Base-by-base conservation (phyloP, 2,888 invertebrate species). In the Coronaproctus castanopsis region DNA sequence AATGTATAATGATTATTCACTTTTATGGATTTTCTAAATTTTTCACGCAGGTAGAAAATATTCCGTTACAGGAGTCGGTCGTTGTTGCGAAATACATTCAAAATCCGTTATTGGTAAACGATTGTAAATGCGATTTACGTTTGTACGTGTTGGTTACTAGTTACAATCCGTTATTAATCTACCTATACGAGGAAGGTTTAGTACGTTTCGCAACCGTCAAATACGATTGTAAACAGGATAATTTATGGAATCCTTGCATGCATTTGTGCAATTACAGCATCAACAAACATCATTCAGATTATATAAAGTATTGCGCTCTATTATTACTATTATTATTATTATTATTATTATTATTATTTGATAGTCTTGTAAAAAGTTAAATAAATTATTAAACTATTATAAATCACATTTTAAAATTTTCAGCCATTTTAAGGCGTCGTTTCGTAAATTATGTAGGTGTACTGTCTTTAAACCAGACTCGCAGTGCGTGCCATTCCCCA, bases 231-330 rank as follows among this genome's bases (percentile, higher is more conserved):
- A 87, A 85, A 66, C 85, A 88, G 66, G 90, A 91, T 70, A 92
- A 91, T 68, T 78, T 97, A 18, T 93, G 90, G 83, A 92, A 90
- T 73, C 90, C 87, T 0, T 93, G 89, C 74, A 93, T 95, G 86
- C 96, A 97, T 73, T 79, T 97, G 19, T 97, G 96, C 69, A 97
- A 97, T 74, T 97, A 96, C 74, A 93, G 92, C 74, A 90, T 97
- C 69, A 96, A 97, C 74, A 96, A 96, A 73, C 91, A 91, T 70
- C 95, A 89, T 72, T 86, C 89, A 61, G 89, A 92, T 74, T 97
- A 95, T 73, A 85, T 95, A 68, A 89, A 87, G 86, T 91, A 74
- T 78, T 85, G 77, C n/a, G n/a, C n/a, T n/a, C n/a, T n/a, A n/a
- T n/a, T n/a, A n/a, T n/a, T n/a, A n/a, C n/a, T n/a, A n/a, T n/a